Evolutionary conservation across 1,140 invertebrate genomes (phyloP), one percentile per base, ranked within the genome.

Genomic region (Drosophila chauvacae): DNA sequence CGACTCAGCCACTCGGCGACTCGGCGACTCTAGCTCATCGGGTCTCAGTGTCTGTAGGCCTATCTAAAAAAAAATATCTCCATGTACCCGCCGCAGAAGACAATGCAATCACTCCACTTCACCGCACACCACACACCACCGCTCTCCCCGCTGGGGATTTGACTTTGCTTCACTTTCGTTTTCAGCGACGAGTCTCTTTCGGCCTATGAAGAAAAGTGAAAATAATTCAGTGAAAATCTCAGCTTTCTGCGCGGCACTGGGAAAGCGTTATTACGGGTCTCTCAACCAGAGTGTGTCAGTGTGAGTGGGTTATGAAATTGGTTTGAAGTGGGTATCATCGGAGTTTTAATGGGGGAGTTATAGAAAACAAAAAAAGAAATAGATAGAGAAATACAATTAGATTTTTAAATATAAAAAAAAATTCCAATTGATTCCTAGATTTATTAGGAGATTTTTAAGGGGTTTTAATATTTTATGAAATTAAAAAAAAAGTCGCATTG

Each of bases 141-240:
- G 16, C 55, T 7, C 56, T 26, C 14, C 44, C 35, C 35, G 18
- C 13, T 55, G 65, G 51, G 65, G 69, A 72, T 53, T 78, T 58
- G 45, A 78, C 47, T 78, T 72, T 79, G 77, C 68, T 58, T 80
- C 76, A 80, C 77, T 80, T 80, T 80, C 68, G 68, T 66, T 80
- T 80, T 80, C 76, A 60, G 63, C 59, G 47, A 42, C 59, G 41
- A 48, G 50, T 45, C 33, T 59, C 50, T 53, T 53, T 53, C 16
- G 35, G 71, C 55, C 77, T 64, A 23, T 62, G 58, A 78, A 60
- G 76, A 80, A 80, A 80, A 80, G 77, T 80, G 77, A 79, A 79
- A 79, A 79, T 58, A 30, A 60, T 59, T 56, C 60, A 73, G 77
- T 79, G 76, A 80, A 80, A 80, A 80, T 72, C 68, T 58, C 35